phyloP scores from a whole-genome alignment of 2,888 invertebrate genomes.

The Drosophila tanythrix region DNA sequence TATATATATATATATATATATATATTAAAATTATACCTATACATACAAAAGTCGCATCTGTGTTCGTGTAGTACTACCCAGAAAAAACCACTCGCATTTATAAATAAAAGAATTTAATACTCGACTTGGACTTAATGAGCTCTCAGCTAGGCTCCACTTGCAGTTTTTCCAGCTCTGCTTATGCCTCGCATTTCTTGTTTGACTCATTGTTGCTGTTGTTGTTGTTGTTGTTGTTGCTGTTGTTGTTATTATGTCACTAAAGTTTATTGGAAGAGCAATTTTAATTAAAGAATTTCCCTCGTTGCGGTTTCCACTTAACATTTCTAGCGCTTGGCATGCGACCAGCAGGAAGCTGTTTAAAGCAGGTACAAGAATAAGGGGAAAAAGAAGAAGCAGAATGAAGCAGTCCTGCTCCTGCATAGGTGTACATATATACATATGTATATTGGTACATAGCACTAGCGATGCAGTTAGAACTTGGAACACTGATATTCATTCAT shows the following conservation, averaged over 20 bases:
- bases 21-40: background rate
- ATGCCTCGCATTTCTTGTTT: slow-evolving; percentile 9
- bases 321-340: slow-evolving; percentile 32
- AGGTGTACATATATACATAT: background rate
- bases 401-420: slow-evolving; percentile 1
- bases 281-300: slow-evolving; percentile 73
- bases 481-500: background rate
- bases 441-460: background rate
- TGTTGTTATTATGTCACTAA: slow-evolving; percentile 53
- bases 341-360: slow-evolving; percentile 8
- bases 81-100: slow-evolving; percentile 56
- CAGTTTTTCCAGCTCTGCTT: slow-evolving; percentile 30
- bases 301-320: slow-evolving; percentile 39
- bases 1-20: slow-evolving; percentile 8
- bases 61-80: slow-evolving; percentile 37
- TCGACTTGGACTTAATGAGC: slow-evolving; percentile 68
- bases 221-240: background rate
- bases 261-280: slow-evolving; percentile 60
- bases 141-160: slow-evolving; percentile 37
- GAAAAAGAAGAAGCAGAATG: background rate
- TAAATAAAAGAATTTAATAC: slow-evolving; percentile 74
- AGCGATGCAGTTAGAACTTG: background rate
- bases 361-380: background rate
- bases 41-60: slow-evolving; percentile 11
- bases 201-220: background rate